Evolutionary conservation across 2,797 vertebrate species (phyloP), one percentile per base, ranked within the genome.

Genomic region (Cyprinodon diabolis): DNA sequence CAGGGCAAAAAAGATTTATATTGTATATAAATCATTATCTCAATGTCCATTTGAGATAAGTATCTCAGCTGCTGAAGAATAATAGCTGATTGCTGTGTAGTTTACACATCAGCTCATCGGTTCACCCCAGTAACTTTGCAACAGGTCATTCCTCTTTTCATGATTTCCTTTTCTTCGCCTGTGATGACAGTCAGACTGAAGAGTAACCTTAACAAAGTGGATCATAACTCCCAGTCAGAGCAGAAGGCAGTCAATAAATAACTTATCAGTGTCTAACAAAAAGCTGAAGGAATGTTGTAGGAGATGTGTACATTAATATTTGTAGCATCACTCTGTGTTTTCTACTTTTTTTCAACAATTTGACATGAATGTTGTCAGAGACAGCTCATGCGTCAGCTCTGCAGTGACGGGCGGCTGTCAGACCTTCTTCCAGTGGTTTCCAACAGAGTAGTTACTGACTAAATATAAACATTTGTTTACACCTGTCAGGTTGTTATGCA

Each of bases 61-160:
- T n/a, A n/a, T 40, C 68, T 75, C 57, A 58, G 69, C 71, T 74
- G 69, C 66, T 76, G 71, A 65, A 68, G 66, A 81, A 67, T 25
- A 49, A 67, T 19, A 74, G 58, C 45, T 80, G 75, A 73, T 79
- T 74, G 80, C 73, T 70, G 55, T 82, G 68, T 80, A 79, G 79
- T 84, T 80, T 72, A 73, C 80, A 86, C 82, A 78, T 79, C 81
- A 80, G 82, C 76, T 89, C 79, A 68, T 84, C 81, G 82, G 78
- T 75, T 89, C 77, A 69, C 85, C 76, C 77, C 63, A 66, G 72
- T 62, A 89, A 78, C 77, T 84, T 81, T 76, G 70, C 71, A 69
- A 66, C 68, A 45, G 52, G 83, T 72, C 76, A 82, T 71, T 79
- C 68, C 67, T 69, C 72, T 74, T 71, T 25, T 66, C 67, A 69